Evolutionary conservation across 2,113 vertebrate genomes (phyloP).

Genomic region (Pterocles burchelli): DNA sequence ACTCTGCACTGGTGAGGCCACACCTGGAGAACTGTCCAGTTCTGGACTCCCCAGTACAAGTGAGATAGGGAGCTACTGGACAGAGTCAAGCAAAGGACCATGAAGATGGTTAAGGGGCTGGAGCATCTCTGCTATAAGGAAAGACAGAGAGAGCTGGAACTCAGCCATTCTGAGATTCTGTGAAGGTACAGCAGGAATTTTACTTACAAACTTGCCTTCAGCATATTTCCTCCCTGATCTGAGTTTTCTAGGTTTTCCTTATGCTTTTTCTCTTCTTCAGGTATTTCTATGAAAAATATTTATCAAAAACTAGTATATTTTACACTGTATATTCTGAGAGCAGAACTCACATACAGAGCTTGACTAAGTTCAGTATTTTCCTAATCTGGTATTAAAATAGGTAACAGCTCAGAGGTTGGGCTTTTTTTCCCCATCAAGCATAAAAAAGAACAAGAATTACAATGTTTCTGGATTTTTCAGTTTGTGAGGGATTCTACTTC

Average conservation of each 20-base stretch:
- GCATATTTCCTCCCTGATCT: not conserved
- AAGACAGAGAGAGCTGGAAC: not conserved
- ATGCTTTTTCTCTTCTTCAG: not conserved
- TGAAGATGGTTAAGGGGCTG: not conserved
- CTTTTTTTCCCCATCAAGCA: not conserved
- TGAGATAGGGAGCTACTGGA: not conserved
- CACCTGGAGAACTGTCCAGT: too few species aligned
- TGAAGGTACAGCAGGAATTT: not conserved
- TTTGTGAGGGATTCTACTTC: not conserved
- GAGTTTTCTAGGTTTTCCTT: not conserved
- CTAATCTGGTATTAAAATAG: not conserved
- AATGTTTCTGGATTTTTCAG: not conserved
- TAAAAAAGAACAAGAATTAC: not conserved
- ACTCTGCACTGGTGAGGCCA: too few species aligned
- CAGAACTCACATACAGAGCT: not conserved
- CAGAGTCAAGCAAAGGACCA: not conserved
- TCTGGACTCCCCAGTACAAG: too few species aligned
- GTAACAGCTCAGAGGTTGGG: not conserved
- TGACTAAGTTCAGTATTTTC: not conserved
- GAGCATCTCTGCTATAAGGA: not conserved
- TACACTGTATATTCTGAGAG: not conserved
- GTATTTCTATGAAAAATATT: not conserved
- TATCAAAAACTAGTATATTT: not conserved
- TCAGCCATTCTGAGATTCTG: not conserved
- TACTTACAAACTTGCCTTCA: not conserved